These are phyloP conservation scores for Chinchilla lanigera DNA, from an alignment of 2,113 vertebrate genomes.

Conservation along the genomic window DNA sequence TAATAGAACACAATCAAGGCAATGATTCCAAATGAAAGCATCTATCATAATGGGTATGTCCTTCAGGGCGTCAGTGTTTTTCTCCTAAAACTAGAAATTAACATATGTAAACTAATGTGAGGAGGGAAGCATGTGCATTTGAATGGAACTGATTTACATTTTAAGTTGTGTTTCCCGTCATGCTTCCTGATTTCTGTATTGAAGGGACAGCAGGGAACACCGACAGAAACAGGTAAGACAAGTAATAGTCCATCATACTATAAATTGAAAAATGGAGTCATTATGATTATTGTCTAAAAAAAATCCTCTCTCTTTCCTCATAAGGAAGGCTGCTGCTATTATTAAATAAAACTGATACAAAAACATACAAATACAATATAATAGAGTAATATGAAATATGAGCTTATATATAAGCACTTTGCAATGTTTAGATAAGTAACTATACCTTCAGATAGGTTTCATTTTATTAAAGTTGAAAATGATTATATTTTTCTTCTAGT, in stretches of 20 bases:
- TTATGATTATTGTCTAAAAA: constrained; percentile 7
- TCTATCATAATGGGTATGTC: background rate
- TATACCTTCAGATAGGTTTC: background rate
- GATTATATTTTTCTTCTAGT: background rate
- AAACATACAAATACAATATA: background rate
- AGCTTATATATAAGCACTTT: background rate
- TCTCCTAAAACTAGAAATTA: background rate
- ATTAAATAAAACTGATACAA: background rate
- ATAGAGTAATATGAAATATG: background rate
- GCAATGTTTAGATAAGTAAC: background rate
- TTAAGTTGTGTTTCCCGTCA: background rate
- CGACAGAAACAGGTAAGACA: background rate
- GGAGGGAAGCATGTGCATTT: background rate
- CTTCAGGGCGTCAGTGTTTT: background rate
- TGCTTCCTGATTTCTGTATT: background rate
- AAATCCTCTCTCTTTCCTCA: background rate
- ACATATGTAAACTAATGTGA: background rate
- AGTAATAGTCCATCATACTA: background rate
- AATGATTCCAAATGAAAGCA: background rate
- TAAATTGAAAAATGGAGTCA: background rate
- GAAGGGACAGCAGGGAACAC: rapidly evolving
- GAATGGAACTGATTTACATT: background rate
- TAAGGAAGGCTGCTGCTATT: background rate
- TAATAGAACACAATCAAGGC: background rate
- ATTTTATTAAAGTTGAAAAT: background rate